Percentiles rank a stretch among this genome's conserved stretches.
Evolutionary conservation across 2,888 invertebrate genomes (phyloP).

Genomic region (Xylota segnis): DNA sequence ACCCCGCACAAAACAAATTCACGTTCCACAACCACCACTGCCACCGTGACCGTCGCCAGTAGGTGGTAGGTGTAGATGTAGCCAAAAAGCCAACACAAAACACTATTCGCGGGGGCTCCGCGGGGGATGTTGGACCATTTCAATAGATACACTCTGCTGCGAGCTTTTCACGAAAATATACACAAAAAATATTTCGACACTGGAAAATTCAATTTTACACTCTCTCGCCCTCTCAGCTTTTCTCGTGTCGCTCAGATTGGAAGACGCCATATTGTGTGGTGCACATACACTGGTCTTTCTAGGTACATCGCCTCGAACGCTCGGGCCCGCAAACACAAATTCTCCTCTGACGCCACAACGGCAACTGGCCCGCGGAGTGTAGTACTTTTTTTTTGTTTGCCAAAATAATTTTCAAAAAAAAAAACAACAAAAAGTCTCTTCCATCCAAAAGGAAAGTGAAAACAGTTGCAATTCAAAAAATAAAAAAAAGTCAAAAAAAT

Average conservation of each 20-base stretch:
- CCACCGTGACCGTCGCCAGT: neutral
- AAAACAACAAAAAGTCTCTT: constrained; percentile 36
- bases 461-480: constrained; percentile 20
- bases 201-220: constrained; percentile 60
- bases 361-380: constrained; percentile 66
- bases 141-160: constrained; percentile 31
- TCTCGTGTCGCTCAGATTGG: constrained; percentile 61
- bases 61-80: constrained; percentile 10
- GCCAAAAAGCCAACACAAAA: constrained; percentile 27
- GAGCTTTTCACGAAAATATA: constrained; percentile 65
- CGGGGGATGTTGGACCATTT: constrained; percentile 31
- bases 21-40: constrained; percentile 23
- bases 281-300: constrained; percentile 59
- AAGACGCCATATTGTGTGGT: constrained; percentile 74
- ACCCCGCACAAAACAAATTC: constrained; percentile 10
- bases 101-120: constrained; percentile 1
- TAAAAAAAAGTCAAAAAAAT: neutral
- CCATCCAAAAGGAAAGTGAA: constrained; percentile 46
- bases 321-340: constrained; percentile 73
- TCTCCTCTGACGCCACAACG: constrained; percentile 71
- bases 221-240: constrained; percentile 26
- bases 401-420: constrained; percentile 48
- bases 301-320: constrained; percentile 71
- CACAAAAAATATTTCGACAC: constrained; percentile 74
- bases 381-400: constrained; percentile 52